Evolutionary conservation across 2,113 vertebrate species (phyloP).

Genomic region (Melanocharis versteri): DNA sequence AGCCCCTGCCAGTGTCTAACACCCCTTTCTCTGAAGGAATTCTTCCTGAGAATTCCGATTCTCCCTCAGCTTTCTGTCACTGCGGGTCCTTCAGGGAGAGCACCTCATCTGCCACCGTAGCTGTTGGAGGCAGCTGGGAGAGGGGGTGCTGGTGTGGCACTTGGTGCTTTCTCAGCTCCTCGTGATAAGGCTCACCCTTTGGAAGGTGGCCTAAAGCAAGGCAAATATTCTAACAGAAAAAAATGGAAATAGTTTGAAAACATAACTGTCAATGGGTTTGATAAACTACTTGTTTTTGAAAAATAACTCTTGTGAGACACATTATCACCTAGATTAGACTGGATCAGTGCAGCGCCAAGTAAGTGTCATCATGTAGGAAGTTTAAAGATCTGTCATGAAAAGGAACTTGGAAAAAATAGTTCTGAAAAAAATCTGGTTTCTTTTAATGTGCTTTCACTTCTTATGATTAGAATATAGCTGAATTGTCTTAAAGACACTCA

Average conservation of each 20-base stretch:
- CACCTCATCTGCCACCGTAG: rapidly evolving
- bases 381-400: background rate
- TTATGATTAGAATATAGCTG: background rate
- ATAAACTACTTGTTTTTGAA: constrained; percentile 50
- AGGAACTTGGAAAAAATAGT: background rate
- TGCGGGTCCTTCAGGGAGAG: background rate
- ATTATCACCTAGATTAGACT: constrained; percentile 59
- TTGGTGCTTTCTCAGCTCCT: background rate
- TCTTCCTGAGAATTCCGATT: background rate
- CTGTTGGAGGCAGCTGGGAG: background rate
- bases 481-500: background rate
- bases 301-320: constrained; percentile 28
- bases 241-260: constrained; percentile 7
- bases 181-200: background rate
- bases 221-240: background rate
- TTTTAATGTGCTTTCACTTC: background rate
- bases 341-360: constrained; percentile 12
- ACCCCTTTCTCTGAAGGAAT: background rate
- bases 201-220: background rate
- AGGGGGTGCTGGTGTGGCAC: background rate
- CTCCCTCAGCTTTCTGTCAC: background rate
- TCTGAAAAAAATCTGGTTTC: background rate
- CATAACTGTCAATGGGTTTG: background rate
- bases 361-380: constrained; percentile 37
- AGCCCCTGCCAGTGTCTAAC: background rate